A percentile compares a stretch with the other conserved stretches of the same genome.
These are phyloP conservation scores for Amiota communis DNA, from an alignment of 2,888 invertebrate genomes.

Conservation along the genomic window DNA sequence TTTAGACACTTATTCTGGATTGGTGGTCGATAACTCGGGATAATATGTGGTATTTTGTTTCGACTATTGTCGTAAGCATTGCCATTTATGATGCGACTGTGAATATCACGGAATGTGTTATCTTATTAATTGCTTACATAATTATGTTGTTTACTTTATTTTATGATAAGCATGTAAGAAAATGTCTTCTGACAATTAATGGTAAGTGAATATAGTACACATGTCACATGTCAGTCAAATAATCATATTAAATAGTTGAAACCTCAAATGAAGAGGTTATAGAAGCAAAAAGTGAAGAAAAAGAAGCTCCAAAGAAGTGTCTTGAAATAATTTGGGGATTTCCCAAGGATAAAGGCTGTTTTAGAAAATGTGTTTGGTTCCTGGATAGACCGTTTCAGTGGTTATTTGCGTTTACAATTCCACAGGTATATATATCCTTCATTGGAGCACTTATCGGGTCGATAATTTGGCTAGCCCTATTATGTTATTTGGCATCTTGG, in stretches of 20 bases:
- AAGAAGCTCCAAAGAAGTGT: not conserved
- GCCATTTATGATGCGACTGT: not conserved
- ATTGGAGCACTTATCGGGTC: not conserved
- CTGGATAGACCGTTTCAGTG: not conserved
- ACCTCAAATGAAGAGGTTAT: too few species aligned
- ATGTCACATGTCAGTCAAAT: not conserved
- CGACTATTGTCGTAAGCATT: not conserved
- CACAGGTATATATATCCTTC: not conserved
- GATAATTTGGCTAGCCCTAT: not conserved
- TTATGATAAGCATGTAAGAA: not conserved
- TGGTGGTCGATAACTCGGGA: constrained; percentile 88
- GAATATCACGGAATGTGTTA: not conserved
- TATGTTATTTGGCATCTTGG: constrained; percentile 21
- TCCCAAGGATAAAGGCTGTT: not conserved
- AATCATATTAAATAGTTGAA: too few species aligned
- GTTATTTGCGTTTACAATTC: constrained; percentile 1
- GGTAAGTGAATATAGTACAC: not conserved
- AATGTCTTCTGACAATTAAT: too few species aligned
- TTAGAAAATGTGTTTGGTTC: too few species aligned
- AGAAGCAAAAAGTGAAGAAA: not conserved
- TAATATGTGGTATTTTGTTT: constrained; percentile 33
- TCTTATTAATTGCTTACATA: not conserved
- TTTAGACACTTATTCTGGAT: constrained; percentile 79
- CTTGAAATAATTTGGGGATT: not conserved
- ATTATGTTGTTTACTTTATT: not conserved